phyloP scores from a whole-genome alignment of 2,888 invertebrate species.

The Hypomecis punctinalis region DNA sequence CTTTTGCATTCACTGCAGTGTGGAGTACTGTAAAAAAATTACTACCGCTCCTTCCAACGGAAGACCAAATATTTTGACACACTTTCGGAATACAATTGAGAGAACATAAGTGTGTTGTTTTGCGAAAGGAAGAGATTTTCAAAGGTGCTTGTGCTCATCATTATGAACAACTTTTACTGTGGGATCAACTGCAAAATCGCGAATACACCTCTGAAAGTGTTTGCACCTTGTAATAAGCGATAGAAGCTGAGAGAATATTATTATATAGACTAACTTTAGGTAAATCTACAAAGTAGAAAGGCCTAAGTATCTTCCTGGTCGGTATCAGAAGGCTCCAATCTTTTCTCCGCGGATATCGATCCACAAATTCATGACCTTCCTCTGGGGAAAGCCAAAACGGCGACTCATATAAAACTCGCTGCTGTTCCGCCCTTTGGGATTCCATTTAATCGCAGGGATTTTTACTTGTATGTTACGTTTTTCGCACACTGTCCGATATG shows the following conservation, averaged over 20 bases:
- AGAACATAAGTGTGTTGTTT: too few species aligned
- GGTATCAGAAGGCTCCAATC: slow-evolving; percentile 12
- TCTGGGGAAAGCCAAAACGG: slow-evolving; percentile 34
- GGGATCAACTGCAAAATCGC: too few species aligned
- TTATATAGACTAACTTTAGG: too few species aligned
- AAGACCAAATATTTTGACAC: slow-evolving; percentile 45
- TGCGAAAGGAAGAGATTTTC: too few species aligned
- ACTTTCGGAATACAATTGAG: slow-evolving; percentile 35
- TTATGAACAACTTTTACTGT: too few species aligned
- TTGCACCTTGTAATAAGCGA: too few species aligned
- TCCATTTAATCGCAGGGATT: slow-evolving; percentile 28
- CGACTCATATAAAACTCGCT: slow-evolving; percentile 32
- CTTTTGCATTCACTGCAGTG: slow-evolving; percentile 55
- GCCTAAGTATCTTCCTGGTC: neutral
- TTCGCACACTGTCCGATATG: slow-evolving; percentile 16
- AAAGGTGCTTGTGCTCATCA: too few species aligned
- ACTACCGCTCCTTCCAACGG: slow-evolving; percentile 56
- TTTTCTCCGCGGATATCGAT: slow-evolving; percentile 25
- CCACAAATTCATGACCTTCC: slow-evolving; percentile 27
- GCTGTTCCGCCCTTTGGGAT: slow-evolving; percentile 22
- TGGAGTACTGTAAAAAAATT: slow-evolving; percentile 56
- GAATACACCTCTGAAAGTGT: too few species aligned
- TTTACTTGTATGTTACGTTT: slow-evolving; percentile 27
- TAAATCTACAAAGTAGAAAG: neutral
- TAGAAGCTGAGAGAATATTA: too few species aligned